Percentiles rank a stretch among this genome's conserved stretches.
Conservation (phyloP, 2,113 vertebrate genomes). For the Oncorhynchus mykiss region DNA sequence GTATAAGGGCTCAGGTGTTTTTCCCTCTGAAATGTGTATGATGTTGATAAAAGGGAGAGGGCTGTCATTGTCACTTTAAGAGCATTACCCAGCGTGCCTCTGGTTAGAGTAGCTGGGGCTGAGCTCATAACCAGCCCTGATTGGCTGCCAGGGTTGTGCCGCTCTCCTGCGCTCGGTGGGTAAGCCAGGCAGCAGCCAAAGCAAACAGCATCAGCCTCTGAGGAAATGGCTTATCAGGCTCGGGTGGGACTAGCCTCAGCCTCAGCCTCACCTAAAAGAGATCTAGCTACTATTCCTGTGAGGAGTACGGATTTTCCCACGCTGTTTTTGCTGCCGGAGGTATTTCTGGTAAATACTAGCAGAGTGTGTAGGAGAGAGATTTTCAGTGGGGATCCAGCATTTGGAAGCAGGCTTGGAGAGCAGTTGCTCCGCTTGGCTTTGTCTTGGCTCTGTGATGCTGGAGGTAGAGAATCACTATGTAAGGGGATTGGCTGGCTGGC, state of each 20-base stretch:
- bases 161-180: constrained; percentile 48
- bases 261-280: constrained; percentile 8
- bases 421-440: constrained; percentile 38
- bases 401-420: constrained; percentile 24
- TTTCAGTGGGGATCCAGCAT: constrained; percentile 26
- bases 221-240: constrained; percentile 39
- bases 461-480: constrained; percentile 6
- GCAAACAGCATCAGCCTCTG: constrained; percentile 30
- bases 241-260: constrained; percentile 36
- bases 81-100: constrained; percentile 74
- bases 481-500: constrained; percentile 27
- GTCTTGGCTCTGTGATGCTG: constrained; percentile 34
- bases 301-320: constrained; percentile 17
- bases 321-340: constrained; percentile 15
- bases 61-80: constrained; percentile 72
- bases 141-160: constrained; percentile 41
- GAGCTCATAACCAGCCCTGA: constrained; percentile 55
- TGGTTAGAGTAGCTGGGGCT: constrained; percentile 57
- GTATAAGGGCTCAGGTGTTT: constrained; percentile 42
- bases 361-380: not conserved
- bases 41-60: constrained; percentile 1
- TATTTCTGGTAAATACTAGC: constrained; percentile 3
- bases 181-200: constrained; percentile 36
- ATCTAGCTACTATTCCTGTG: constrained; percentile 5
- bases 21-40: constrained; percentile 38